Conservation (phyloP, 1,140 invertebrate genomes). For the Hycleus cichorii region DNA sequence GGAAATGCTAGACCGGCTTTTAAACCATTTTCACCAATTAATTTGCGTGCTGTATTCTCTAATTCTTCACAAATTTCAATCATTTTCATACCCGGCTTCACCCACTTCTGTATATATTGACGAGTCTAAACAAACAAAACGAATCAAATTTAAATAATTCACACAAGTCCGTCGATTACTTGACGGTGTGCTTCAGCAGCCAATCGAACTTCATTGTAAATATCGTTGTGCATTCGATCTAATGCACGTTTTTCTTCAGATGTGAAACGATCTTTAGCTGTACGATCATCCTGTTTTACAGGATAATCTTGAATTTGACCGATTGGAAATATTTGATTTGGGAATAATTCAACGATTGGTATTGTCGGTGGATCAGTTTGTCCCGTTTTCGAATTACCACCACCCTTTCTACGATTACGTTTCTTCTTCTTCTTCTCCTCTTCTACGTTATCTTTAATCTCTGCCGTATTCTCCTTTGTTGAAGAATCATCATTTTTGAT, state of each 20-base stretch:
- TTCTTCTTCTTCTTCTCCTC: conserved; percentile 54
- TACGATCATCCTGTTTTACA: conserved; percentile 66
- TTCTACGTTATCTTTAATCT: conserved; percentile 37
- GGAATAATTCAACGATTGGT: conserved; percentile 77
- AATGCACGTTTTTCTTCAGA: conserved; percentile 85
- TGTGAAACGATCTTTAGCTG: conserved; percentile 78
- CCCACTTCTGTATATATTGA: conserved; percentile 81
- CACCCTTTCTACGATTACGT: conserved; percentile 45
- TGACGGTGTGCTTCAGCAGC: conserved; percentile 96
- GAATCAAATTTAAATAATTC: too few relatives aligned
- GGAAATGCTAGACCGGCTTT: conserved; percentile 97
- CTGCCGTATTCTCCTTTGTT: conserved; percentile 21
- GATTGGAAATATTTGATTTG: conserved; percentile 71
- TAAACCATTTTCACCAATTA: conserved; percentile 93
- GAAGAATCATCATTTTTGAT: conserved; percentile 7
- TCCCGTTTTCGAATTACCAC: conserved; percentile 38
- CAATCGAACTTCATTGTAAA: conserved; percentile 90
- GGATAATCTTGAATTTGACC: conserved; percentile 76
- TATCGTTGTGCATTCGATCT: conserved; percentile 75
- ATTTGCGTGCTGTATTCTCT: conserved; percentile 80
- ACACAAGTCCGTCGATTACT: conserved; percentile 33
- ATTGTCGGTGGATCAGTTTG: conserved; percentile 83
- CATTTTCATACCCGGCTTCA: conserved; percentile 99
- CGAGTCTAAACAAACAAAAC: conserved; percentile 51
- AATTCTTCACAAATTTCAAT: conserved; percentile 97